Conservation (phyloP, 2,888 invertebrate species). For the Argyresthia albistria region DNA sequence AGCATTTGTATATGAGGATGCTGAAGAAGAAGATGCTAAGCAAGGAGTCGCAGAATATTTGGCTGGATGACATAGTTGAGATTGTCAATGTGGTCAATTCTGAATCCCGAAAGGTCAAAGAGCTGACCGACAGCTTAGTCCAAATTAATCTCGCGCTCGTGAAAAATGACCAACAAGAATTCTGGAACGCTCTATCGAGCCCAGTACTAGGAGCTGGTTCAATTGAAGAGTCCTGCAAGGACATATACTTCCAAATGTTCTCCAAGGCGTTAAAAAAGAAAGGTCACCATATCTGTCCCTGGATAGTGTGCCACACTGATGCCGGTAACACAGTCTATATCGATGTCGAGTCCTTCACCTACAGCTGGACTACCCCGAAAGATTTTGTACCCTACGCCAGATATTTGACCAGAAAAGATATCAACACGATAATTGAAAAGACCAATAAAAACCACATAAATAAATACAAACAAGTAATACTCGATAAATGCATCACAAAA, state of each 20-base stretch:
- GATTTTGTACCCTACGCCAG: constrained; percentile 62
- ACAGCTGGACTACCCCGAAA: constrained; percentile 66
- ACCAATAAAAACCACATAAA: constrained; percentile 55
- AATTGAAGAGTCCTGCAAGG: constrained; percentile 45
- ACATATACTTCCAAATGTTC: constrained; percentile 62
- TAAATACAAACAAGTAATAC: constrained; percentile 44
- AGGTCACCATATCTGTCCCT: constrained; percentile 55
- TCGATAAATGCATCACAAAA: constrained; percentile 56
- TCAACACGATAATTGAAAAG: constrained; percentile 44
- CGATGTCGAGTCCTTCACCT: constrained; percentile 62
- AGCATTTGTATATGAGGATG: constrained; percentile 64
- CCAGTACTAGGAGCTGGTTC: constrained; percentile 30
- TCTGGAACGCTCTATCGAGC: constrained; percentile 42
- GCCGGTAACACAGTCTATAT: constrained; percentile 66
- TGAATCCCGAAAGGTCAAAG: constrained; percentile 63
- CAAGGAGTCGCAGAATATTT: constrained; percentile 71
- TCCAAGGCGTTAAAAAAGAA: constrained; percentile 54
- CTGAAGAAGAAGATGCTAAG: constrained; percentile 60
- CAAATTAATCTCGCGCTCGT: constrained; percentile 52
- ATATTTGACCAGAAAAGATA: constrained; percentile 58
- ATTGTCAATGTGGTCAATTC: constrained; percentile 54
- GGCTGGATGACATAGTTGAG: constrained; percentile 72
- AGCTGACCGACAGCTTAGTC: constrained; percentile 51
- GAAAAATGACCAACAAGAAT: constrained; percentile 47
- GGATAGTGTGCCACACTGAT: constrained; percentile 64